Conservation (phyloP, 2,888 invertebrate species). For the Zaprionus obscuricornis region DNA sequence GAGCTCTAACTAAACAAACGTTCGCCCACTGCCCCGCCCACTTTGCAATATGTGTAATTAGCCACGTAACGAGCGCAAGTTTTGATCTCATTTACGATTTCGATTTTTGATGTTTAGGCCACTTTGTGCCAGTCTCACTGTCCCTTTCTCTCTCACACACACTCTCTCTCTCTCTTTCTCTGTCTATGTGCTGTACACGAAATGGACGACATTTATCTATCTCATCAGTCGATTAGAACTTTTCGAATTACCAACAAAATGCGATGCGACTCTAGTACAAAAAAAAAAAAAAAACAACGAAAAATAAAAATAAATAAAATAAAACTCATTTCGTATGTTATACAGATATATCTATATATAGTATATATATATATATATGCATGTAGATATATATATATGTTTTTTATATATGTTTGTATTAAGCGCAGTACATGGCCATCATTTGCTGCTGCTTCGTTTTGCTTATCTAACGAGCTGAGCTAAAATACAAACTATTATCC, state of each 20-base stretch:
- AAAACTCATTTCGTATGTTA: too few species aligned
- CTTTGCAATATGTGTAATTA: conserved; percentile 43
- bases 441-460: conserved; percentile 41
- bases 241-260: conserved; percentile 52
- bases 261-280: too few species aligned
- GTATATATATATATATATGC: conserved; percentile 27
- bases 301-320: too few species aligned
- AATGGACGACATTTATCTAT: conserved; percentile 38
- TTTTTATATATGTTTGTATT: background rate
- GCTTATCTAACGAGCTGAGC: conserved; percentile 51
- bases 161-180: background rate
- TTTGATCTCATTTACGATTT: conserved; percentile 57
- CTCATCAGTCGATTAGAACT: conserved; percentile 54
- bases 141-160: background rate
- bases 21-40: background rate
- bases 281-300: too few species aligned
- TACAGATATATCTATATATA: too few species aligned
- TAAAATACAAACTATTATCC: conserved; percentile 25
- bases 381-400: background rate
- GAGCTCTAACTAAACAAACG: background rate
- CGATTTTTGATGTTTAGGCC: conserved; percentile 37
- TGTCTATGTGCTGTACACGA: conserved; percentile 11
- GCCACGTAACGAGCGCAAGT: conserved; percentile 26
- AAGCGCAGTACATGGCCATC: conserved; percentile 39
- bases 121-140: conserved; percentile 2